Evolutionary conservation across 2,797 vertebrate genomes (phyloP).

Genomic region (Schizopygopsis pylzovi): DNA sequence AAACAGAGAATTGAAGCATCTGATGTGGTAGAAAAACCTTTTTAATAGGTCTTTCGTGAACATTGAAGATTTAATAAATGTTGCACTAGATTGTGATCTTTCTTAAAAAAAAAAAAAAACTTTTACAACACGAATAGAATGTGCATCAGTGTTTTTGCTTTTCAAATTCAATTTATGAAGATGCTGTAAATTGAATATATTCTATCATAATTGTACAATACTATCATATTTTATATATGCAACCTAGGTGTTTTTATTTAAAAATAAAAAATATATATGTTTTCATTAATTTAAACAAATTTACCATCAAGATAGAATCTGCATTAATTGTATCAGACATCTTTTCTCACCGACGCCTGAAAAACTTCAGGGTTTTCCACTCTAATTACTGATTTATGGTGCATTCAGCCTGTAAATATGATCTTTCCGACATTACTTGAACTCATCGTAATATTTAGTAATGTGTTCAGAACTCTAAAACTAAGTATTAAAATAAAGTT

Average conservation of each 20-base stretch:
- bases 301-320: background rate
- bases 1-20: background rate
- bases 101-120: background rate
- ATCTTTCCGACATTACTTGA: background rate
- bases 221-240: background rate
- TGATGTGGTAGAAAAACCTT: background rate
- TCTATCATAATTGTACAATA: too few species aligned
- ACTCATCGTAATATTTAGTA: background rate
- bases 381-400: background rate
- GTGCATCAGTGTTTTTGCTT: background rate
- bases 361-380: background rate
- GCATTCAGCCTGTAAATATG: background rate
- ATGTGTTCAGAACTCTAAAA: background rate
- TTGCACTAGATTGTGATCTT: background rate
- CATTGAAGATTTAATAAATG: background rate
- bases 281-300: background rate
- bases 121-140: background rate
- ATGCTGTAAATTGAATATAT: background rate
- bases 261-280: too few species aligned
- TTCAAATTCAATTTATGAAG: background rate
- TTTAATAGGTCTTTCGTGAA: background rate
- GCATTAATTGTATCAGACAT: background rate
- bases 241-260: background rate
- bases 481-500: background rate
- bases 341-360: background rate